Evolutionary conservation across 92 coral and sea anemone genomes (phyloP).

Genomic region (Parazoanthus swiftii): DNA sequence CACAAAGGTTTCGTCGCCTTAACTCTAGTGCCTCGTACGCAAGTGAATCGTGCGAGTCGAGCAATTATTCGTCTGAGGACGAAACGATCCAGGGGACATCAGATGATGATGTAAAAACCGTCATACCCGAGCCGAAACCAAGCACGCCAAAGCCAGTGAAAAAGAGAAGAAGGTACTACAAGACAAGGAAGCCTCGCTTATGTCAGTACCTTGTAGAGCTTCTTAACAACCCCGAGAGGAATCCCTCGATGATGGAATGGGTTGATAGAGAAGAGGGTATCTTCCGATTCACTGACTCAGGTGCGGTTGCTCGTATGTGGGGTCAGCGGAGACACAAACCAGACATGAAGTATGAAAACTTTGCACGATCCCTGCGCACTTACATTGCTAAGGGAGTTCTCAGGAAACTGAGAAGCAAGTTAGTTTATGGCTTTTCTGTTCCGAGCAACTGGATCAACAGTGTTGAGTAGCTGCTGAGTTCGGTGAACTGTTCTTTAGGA

Average conservation of each 20-base stretch:
- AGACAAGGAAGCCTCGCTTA: slow-evolving; percentile 81
- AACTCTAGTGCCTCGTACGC: slow-evolving; percentile 28
- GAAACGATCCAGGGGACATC: slow-evolving; percentile 5
- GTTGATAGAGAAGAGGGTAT: slow-evolving; percentile 89
- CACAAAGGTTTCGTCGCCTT: slow-evolving; percentile 22
- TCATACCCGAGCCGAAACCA: not conserved
- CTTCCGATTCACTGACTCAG: slow-evolving; percentile 89
- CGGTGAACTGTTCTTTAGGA: not conserved
- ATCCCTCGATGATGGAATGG: slow-evolving; percentile 92
- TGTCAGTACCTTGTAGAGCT: slow-evolving; percentile 84
- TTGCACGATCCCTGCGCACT: slow-evolving; percentile 95
- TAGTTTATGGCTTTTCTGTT: slow-evolving; percentile 82
- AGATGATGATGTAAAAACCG: slow-evolving; percentile 1
- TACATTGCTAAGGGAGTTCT: slow-evolving; percentile 98
- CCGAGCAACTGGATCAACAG: slow-evolving; percentile 37
- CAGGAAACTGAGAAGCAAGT: slow-evolving; percentile 88
- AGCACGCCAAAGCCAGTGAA: slow-evolving; percentile 41
- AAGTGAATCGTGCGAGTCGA: slow-evolving; percentile 36
- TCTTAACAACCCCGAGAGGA: slow-evolving; percentile 68
- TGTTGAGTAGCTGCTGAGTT: not conserved
- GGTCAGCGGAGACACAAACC: slow-evolving; percentile 96
- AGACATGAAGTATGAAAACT: slow-evolving; percentile 97
- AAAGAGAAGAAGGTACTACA: slow-evolving; percentile 58
- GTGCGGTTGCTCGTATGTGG: slow-evolving; percentile 96
- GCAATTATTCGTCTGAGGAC: slow-evolving; percentile 33